Evolutionary conservation across 2,797 vertebrate species (phyloP).

Genomic region (Sebastolobus alascanus): DNA sequence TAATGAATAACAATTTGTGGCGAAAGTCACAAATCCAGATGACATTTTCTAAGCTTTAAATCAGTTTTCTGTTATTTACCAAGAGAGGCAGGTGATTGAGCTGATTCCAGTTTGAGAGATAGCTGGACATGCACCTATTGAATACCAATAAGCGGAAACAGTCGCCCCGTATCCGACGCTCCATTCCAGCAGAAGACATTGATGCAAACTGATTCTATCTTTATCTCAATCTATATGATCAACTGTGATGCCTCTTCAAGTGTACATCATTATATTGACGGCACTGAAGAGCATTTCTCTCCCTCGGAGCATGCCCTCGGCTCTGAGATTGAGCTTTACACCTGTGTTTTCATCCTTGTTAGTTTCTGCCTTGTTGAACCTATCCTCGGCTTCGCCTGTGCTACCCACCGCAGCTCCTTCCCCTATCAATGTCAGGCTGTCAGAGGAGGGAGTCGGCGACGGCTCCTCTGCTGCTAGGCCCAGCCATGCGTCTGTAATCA

Average conservation of each 20-base stretch:
- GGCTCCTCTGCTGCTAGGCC: conserved; percentile 39
- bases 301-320: conserved; percentile 37
- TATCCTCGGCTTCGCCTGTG: conserved; percentile 29
- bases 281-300: conserved; percentile 42
- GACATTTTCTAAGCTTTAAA: conserved; percentile 10
- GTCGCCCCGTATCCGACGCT: background rate
- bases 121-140: conserved; percentile 15
- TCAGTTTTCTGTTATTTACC: conserved; percentile 40
- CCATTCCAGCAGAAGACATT: conserved; percentile 26
- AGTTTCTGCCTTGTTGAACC: conserved; percentile 72
- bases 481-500: conserved; percentile 73
- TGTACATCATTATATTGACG: conserved; percentile 59
- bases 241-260: conserved; percentile 50
- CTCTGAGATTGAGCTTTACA: conserved; percentile 66
- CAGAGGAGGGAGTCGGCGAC: conserved; percentile 28
- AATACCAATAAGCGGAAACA: conserved; percentile 36
- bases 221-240: conserved; percentile 55
- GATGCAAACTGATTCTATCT: conserved; percentile 45
- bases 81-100: conserved; percentile 2
- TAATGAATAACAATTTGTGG: background rate
- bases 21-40: background rate
- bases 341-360: conserved; percentile 67
- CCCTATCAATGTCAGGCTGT: conserved; percentile 71
- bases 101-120: conserved; percentile 13
- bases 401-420: conserved; percentile 30